These are phyloP conservation scores for Octopus sinensis DNA, from an alignment of 1,140 invertebrate genomes.

Conservation along the genomic window DNA sequence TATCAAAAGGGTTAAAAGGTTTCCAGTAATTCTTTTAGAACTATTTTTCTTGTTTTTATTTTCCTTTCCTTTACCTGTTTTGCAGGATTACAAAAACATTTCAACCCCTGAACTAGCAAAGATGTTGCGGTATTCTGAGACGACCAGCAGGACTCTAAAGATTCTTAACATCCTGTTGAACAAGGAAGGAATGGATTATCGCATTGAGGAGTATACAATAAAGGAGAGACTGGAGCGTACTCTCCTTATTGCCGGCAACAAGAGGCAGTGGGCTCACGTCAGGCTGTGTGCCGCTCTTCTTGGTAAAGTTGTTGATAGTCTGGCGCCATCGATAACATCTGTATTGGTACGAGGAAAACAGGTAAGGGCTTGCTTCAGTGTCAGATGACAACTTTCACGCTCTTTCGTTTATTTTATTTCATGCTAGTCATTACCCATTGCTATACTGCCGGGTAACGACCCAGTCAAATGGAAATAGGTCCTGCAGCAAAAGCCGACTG, in stretches of 20 bases:
- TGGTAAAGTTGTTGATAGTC: slow-evolving; percentile 91
- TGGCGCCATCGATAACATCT: slow-evolving; percentile 95
- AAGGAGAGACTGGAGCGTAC: slow-evolving; percentile 72
- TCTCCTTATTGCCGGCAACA: slow-evolving; percentile 81
- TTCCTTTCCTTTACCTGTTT: neutral
- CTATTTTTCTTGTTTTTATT: no score
- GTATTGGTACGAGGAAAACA: slow-evolving; percentile 96
- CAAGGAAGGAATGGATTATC: slow-evolving; percentile 77
- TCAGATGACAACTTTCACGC: neutral
- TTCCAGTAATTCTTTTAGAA: no score
- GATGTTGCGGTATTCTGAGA: slow-evolving; percentile 60
- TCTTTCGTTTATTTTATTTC: no score
- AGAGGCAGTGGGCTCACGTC: slow-evolving; percentile 84
- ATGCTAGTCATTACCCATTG: neutral
- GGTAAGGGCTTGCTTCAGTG: slow-evolving; percentile 61
- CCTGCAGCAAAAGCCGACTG: no score
- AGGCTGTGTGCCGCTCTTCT: slow-evolving; percentile 90
- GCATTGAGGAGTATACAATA: slow-evolving; percentile 67
- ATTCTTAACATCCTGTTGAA: slow-evolving; percentile 81
- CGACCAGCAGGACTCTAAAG: slow-evolving; percentile 76
- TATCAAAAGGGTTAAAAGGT: no score
- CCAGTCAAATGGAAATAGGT: neutral
- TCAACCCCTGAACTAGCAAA: slow-evolving; percentile 58
- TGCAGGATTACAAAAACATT: slow-evolving; percentile 41
- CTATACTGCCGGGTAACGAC: neutral